These are phyloP conservation scores for Dermatophagoides farinae DNA, from an alignment of 1,140 invertebrate genomes.

Conservation along the genomic window DNA sequence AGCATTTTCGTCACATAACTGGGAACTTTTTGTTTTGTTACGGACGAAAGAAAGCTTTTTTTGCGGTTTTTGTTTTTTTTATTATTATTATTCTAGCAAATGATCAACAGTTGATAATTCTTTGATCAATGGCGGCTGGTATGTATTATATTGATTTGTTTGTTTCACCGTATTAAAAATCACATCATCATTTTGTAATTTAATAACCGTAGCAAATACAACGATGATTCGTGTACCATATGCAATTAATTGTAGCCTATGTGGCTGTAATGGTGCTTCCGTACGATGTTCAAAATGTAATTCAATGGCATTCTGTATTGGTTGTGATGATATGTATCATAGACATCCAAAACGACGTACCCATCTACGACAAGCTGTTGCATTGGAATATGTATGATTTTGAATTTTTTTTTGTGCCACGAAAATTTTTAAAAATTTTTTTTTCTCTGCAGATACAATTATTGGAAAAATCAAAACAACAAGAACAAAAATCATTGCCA, in stretches of 20 bases:
- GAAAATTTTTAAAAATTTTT: constrained; percentile 1
- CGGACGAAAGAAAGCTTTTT: too few species aligned
- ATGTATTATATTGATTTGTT: too few species aligned
- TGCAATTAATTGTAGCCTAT: constrained; percentile 42
- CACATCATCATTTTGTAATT: too few species aligned
- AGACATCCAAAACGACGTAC: constrained; percentile 61
- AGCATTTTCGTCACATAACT: too few species aligned
- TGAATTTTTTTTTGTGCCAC: constrained; percentile 15
- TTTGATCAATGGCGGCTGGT: too few species aligned
- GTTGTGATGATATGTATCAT: constrained; percentile 83
- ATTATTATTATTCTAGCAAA: too few species aligned
- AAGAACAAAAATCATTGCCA: neutral
- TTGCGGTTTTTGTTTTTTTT: too few species aligned
- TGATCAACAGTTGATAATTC: too few species aligned
- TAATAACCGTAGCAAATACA: too few species aligned
- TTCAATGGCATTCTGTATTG: constrained; percentile 42
- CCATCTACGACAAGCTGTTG: constrained; percentile 44
- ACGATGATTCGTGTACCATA: too few species aligned
- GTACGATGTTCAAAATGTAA: constrained; percentile 56
- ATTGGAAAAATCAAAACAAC: neutral
- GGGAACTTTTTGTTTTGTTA: too few species aligned
- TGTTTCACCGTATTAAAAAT: too few species aligned
- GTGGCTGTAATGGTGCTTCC: constrained; percentile 47
- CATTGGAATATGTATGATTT: constrained; percentile 17
- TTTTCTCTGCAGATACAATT: neutral